Conservation (phyloP, 2,797 vertebrate species). For the Anguilla anguilla region DNA sequence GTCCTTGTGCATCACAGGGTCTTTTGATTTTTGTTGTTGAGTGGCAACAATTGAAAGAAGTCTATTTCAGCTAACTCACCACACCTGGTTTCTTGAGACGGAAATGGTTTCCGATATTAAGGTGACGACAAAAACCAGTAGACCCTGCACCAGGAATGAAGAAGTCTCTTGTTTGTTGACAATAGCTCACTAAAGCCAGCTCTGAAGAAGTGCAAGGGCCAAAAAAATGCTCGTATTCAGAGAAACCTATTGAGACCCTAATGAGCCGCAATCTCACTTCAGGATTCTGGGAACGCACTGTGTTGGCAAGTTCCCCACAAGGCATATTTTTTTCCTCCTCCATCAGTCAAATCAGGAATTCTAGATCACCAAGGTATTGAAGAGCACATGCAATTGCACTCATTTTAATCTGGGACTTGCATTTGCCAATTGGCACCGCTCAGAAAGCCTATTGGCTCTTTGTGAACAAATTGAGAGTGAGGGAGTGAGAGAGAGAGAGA, state of each 20-base stretch:
- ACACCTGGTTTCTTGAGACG: no score
- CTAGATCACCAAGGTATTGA: constrained; percentile 59
- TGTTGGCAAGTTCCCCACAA: constrained; percentile 61
- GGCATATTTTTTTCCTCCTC: constrained; percentile 55
- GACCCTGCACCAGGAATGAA: no score
- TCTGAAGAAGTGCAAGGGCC: not conserved
- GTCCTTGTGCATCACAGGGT: no score
- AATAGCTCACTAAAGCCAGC: not conserved
- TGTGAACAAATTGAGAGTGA: constrained; percentile 35
- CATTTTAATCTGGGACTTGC: constrained; percentile 33
- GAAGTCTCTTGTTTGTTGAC: not conserved
- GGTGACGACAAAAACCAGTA: no score
- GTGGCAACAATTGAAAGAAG: no score
- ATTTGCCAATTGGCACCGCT: constrained; percentile 27
- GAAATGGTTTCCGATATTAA: no score
- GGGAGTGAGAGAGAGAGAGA: constrained; percentile 14
- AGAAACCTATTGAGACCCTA: not conserved
- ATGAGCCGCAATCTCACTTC: not conserved
- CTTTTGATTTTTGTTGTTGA: no score
- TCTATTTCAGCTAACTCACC: no score
- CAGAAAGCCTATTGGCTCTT: constrained; percentile 38
- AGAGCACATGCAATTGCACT: constrained; percentile 10
- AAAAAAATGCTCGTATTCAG: not conserved
- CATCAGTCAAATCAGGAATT: constrained; percentile 56
- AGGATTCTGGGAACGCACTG: constrained; percentile 14